Evolutionary conservation across 2,113 vertebrate genomes (phyloP), one percentile per base, ranked within the genome.

Genomic region (Pristiophorus japonicus): DNA sequence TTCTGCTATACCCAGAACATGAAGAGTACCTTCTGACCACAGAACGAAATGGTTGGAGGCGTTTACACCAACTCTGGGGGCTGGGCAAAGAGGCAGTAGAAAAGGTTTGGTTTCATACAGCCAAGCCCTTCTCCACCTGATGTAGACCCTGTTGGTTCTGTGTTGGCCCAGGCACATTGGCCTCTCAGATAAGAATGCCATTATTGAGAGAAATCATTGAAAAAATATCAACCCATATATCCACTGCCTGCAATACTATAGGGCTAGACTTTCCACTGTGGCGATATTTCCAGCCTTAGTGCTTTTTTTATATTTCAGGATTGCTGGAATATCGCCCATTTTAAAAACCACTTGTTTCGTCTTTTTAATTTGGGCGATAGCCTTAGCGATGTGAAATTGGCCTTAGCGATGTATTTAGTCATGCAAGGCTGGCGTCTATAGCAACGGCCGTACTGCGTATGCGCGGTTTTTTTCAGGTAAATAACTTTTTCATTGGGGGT

Each of bases 11-110:
- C 20, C 99, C 99, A 0, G 98, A 99, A 78, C 99, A 99, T 1
- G n/a, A 75, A 47, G 98, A 99, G 0, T 99, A 99, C 95, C 96
- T 99, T 95, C 98, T 98, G 98, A 97, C 96, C 78, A 97, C 98
- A 0, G 97, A 98, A 7, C 98, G 95, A 96, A 98, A 94, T 0
- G 99, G 98, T 0, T 96, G 97, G 96, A 96, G 75, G 7, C 97
- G 97, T 96, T 90, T 99, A 5, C 27, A 55, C 30, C 92, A 73
- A 0, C 96, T 99, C 88, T 97, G 97, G 47, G 97, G 98, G 70
- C 75, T 97, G 42, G 99, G 99, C 18, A 98, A 97, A 95, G 96
- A 97, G n/a, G 97, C 97, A 0, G 97, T 98, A 0, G 98, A 99
- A 96, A 97, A 96, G 42, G 94, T 95, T 0, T 99, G 99, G 99